These are phyloP conservation scores for Eulimnadia texana DNA, from an alignment of 1,140 invertebrate species.

Conservation along the genomic window DNA sequence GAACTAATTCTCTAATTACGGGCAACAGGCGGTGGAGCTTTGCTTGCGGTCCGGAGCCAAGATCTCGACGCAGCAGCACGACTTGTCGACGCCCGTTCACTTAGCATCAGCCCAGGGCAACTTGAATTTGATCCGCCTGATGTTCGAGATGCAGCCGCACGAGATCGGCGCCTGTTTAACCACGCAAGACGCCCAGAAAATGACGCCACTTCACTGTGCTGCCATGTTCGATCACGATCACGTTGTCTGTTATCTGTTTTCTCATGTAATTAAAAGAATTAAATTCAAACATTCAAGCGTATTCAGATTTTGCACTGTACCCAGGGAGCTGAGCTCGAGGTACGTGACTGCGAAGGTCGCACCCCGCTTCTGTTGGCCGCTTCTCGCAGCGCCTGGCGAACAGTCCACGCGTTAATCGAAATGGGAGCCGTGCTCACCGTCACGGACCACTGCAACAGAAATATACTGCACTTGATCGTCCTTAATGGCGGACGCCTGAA, in stretches of 20 bases:
- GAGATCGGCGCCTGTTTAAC: constrained; percentile 50
- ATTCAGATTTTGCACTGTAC: too few relatives aligned
- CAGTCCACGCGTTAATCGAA: constrained; percentile 53
- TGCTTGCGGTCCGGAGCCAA: constrained; percentile 69
- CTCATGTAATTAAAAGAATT: constrained; percentile 39
- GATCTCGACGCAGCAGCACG: constrained; percentile 72
- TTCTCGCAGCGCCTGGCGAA: constrained; percentile 55
- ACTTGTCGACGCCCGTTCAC: constrained; percentile 74
- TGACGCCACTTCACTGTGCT: constrained; percentile 77
- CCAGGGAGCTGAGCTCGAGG: constrained; percentile 60
- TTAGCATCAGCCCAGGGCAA: constrained; percentile 71
- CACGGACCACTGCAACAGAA: constrained; percentile 58
- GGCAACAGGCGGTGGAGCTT: constrained; percentile 50
- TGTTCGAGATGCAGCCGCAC: constrained; percentile 60
- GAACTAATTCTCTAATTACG: background rate
- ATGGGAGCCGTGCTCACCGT: constrained; percentile 55
- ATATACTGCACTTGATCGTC: constrained; percentile 69
- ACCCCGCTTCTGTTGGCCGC: constrained; percentile 66
- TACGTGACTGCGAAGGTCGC: constrained; percentile 57
- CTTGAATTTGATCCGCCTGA: constrained; percentile 65
- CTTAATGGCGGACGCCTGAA: constrained; percentile 60
- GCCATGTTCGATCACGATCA: constrained; percentile 76
- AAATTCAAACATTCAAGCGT: too few relatives aligned
- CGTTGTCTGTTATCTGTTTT: constrained; percentile 61
- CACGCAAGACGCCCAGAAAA: constrained; percentile 61